Percentiles rank a stretch among this genome's conserved stretches.
phyloP scores from a whole-genome alignment of 2,888 invertebrate species.

The Trissonchulus latispiculum region DNA sequence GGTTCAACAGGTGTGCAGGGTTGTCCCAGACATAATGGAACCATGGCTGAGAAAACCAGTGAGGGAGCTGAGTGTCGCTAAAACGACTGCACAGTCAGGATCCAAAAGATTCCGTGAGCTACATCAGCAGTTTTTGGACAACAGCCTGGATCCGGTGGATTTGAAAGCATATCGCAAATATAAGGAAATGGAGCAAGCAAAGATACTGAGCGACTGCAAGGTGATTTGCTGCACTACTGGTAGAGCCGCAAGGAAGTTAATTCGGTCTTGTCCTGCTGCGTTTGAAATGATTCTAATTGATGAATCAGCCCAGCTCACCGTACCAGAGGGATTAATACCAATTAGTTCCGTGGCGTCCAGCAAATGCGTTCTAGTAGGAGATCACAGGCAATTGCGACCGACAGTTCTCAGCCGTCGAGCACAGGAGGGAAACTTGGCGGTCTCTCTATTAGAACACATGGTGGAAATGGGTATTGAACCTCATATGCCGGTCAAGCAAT shows the following conservation, averaged over 20 bases:
- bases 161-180: neutral
- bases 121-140: neutral
- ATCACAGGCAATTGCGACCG: neutral
- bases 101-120: neutral
- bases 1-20: too few species aligned
- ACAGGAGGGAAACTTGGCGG: neutral
- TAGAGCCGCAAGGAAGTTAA: neutral
- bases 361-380: neutral
- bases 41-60: neutral
- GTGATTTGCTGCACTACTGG: neutral
- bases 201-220: neutral
- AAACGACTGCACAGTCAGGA: neutral
- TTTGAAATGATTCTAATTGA: neutral
- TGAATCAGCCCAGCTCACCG: neutral
- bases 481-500: neutral
- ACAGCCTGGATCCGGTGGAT: neutral
- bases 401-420: neutral
- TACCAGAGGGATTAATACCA: conserved; percentile 5
- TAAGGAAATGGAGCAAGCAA: neutral
- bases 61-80: neutral
- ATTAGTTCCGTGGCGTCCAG: too few species aligned
- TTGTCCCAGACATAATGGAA: neutral
- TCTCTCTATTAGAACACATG: neutral
- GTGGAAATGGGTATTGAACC: neutral
- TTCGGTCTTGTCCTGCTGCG: neutral